A percentile compares a stretch with the other conserved stretches of the same genome.
Conservation (phyloP, 2,797 vertebrate genomes). For the Periparus ater region DNA sequence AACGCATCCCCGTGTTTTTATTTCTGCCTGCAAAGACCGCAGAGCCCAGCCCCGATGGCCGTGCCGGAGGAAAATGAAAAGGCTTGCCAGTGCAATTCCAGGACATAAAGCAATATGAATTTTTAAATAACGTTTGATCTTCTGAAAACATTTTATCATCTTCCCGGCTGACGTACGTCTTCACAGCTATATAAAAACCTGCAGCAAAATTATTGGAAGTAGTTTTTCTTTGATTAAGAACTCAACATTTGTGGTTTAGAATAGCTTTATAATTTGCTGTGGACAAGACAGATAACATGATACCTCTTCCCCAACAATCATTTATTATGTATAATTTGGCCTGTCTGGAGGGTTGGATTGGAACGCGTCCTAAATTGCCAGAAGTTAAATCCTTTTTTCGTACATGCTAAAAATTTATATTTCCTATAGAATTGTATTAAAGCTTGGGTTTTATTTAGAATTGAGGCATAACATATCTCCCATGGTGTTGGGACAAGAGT, state of each 20-base stretch:
- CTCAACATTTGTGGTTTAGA: slow-evolving; percentile 29
- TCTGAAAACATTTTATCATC: slow-evolving; percentile 27
- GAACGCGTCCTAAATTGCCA: background rate
- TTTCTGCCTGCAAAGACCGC: background rate
- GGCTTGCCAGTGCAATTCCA: slow-evolving; percentile 53
- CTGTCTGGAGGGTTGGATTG: background rate
- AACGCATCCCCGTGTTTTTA: background rate
- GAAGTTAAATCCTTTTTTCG: background rate
- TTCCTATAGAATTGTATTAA: background rate
- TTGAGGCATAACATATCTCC: background rate
- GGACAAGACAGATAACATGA: background rate
- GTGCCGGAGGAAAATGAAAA: slow-evolving; percentile 60
- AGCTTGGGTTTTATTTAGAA: background rate
- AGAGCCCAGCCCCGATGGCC: slow-evolving; percentile 9
- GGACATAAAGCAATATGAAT: slow-evolving; percentile 49
- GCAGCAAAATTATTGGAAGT: slow-evolving; percentile 36
- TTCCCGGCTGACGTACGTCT: background rate
- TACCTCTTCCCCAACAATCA: background rate
- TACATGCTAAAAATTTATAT: background rate
- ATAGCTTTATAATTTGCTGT: slow-evolving; percentile 12
- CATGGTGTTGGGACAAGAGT: background rate
- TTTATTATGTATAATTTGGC: slow-evolving; percentile 34
- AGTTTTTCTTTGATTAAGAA: slow-evolving; percentile 42
- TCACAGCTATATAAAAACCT: background rate
- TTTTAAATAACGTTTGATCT: slow-evolving; percentile 45